These are phyloP conservation scores for Pygocentrus nattereri DNA, from an alignment of 2,797 vertebrate species.

Conservation along the genomic window DNA sequence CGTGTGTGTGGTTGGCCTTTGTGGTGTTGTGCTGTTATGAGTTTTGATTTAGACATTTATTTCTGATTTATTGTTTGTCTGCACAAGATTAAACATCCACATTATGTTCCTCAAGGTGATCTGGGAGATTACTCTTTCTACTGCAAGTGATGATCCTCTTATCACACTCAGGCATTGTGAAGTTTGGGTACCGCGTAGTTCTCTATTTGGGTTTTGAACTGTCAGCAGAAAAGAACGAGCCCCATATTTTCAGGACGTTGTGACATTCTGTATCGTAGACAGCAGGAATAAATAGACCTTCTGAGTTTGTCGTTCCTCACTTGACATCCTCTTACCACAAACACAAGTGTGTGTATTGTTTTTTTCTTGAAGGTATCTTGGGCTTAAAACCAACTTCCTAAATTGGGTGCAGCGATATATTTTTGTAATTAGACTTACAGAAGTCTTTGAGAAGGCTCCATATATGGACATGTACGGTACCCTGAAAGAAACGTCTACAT, in stretches of 20 bases:
- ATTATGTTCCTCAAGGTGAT: neutral
- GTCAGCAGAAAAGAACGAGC: slow-evolving; percentile 41
- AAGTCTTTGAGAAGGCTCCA: no score
- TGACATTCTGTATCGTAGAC: slow-evolving; percentile 67
- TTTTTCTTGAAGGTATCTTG: neutral
- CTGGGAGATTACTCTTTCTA: neutral
- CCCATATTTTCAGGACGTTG: slow-evolving; percentile 60
- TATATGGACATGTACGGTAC: no score
- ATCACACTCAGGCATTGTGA: neutral
- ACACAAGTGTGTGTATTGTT: slow-evolving; percentile 54
- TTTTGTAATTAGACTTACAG: no score
- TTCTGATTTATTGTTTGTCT: neutral
- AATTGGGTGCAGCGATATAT: neutral
- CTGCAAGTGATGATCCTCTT: neutral
- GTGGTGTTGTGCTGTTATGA: neutral
- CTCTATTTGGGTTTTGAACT: slow-evolving; percentile 34
- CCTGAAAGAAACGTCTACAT: no score
- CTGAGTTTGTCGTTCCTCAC: slow-evolving; percentile 74
- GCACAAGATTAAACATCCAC: neutral
- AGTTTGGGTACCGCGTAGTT: neutral
- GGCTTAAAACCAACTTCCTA: neutral
- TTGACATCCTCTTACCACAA: slow-evolving; percentile 78
- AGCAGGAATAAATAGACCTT: slow-evolving; percentile 73
- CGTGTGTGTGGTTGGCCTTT: neutral
- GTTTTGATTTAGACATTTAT: neutral